A percentile compares a stretch with the other conserved stretches of the same genome.
These are phyloP conservation scores for Drosophila arawakana DNA, from an alignment of 1,140 invertebrate species.

Conservation along the genomic window DNA sequence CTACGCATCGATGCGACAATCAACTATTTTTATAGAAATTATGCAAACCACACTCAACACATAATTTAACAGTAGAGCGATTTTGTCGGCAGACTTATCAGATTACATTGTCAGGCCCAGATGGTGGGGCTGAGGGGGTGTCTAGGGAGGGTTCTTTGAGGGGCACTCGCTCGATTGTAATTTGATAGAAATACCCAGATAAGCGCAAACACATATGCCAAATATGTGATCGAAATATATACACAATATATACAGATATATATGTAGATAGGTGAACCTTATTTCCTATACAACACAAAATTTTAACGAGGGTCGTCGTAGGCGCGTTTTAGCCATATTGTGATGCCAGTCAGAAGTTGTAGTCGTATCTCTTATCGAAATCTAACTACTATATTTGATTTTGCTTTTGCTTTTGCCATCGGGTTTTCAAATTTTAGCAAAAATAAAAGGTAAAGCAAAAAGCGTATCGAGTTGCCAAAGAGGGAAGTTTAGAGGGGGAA, in stretches of 20 bases:
- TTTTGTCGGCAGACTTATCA: conserved; percentile 70
- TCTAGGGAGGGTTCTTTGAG: neutral
- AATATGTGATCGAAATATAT: conserved; percentile 26
- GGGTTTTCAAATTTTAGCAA: conserved; percentile 62
- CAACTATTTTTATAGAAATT: conserved; percentile 50
- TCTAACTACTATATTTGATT: conserved; percentile 63
- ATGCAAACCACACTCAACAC: conserved; percentile 39
- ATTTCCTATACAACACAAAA: no score
- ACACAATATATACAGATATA: neutral
- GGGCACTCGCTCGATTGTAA: conserved; percentile 45
- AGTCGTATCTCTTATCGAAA: conserved; percentile 50
- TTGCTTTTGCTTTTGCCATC: conserved; percentile 40
- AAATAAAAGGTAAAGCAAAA: conserved; percentile 45
- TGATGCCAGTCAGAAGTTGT: conserved; percentile 10
- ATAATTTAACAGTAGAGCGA: conserved; percentile 79
- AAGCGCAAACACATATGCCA: conserved; percentile 58
- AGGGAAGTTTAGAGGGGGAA: neutral
- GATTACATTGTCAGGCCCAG: conserved; percentile 40
- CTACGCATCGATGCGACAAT: conserved; percentile 43
- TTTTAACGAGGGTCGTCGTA: conserved; percentile 11
- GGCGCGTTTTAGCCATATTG: conserved; percentile 26
- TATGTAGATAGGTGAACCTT: no score
- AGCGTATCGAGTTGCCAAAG: conserved; percentile 53
- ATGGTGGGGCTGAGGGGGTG: neutral
- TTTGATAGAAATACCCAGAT: conserved; percentile 68